Evolutionary conservation across 2,113 vertebrate genomes (phyloP), one percentile per base, ranked within the genome.

Genomic region (Dissostichus mawsoni): DNA sequence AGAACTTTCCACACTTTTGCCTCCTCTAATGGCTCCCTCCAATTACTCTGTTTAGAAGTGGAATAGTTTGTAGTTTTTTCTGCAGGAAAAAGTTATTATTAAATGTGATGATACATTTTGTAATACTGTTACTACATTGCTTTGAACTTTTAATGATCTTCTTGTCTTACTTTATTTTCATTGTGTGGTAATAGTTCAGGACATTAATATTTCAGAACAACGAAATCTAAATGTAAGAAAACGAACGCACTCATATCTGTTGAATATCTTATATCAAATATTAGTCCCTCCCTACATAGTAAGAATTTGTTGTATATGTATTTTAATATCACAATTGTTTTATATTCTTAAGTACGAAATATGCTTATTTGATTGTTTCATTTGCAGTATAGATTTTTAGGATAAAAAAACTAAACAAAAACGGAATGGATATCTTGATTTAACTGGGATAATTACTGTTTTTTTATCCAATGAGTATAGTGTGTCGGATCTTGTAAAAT

Each of bases 401-500:
- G 7, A 17, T n/a, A 52, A 68, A 10, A 10, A 51, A 65, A 45
- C n/a, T 0, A 5, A 23, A 20, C n/a, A 47, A 70, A 74, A 11
- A 51, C 4, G 0, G 75, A 13, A 1, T 0, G 12, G 1, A 47
- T 8, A 52, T 41, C 2, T 1, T 48, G 0, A 53, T 44, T 59
- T 25, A 52, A 74, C 11, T 23, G 1, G 7, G 1, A 29, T 58
- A 57, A 51, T 44, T 55, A 45, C 63, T 52, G 8, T n/a, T 50
- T 51, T 57, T 48, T 33, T 8, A 53, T 73, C 20, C 20, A 44
- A 13, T 82, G 11, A 50, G 48, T 17, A 25, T 57, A 53, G 71
- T 53, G 23, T 29, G 67, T 59, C 77, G 68, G 63, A 69, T 59
- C 53, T 69, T 61, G 6, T 55, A 9, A 62, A 83, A 88, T 61